Evolutionary conservation across 2,888 invertebrate species (phyloP).

Genomic region (Yponomeuta cagnagella): DNA sequence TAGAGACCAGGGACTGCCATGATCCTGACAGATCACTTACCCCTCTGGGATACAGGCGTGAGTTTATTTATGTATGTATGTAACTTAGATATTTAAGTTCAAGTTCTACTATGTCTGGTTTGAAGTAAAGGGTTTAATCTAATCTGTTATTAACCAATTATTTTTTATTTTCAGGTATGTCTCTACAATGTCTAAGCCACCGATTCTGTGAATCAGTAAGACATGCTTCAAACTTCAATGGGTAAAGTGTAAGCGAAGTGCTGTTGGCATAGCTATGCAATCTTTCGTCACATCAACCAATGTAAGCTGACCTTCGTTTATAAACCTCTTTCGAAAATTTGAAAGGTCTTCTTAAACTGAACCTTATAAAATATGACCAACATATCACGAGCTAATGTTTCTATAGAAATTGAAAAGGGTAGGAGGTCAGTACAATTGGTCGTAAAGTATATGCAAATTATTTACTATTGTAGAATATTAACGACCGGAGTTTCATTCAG

Average conservation of each 20-base stretch:
- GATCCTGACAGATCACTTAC: no score
- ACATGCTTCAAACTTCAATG: not conserved
- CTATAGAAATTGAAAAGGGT: not conserved
- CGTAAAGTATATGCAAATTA: conserved; percentile 3
- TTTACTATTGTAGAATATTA: not conserved
- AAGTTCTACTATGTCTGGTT: no score
- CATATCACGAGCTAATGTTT: not conserved
- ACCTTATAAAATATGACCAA: not conserved
- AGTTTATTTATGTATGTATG: no score
- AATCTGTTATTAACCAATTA: not conserved
- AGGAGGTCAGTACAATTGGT: not conserved
- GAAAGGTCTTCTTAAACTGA: not conserved
- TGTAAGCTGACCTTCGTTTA: not conserved
- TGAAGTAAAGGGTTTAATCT: no score
- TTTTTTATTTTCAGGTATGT: conserved; percentile 5
- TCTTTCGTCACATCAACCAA: not conserved
- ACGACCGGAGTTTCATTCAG: conserved; percentile 4
- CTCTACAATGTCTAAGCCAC: not conserved
- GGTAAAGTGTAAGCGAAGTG: not conserved
- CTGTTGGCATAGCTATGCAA: not conserved
- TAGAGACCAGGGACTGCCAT: no score
- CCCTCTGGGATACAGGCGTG: no score
- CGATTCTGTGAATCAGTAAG: not conserved
- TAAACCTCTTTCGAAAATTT: not conserved
- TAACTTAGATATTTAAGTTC: no score